Percentiles rank a stretch among this genome's conserved stretches.
Evolutionary conservation across 1,140 invertebrate genomes (phyloP).

Genomic region (Meloidogyne hapla): DNA sequence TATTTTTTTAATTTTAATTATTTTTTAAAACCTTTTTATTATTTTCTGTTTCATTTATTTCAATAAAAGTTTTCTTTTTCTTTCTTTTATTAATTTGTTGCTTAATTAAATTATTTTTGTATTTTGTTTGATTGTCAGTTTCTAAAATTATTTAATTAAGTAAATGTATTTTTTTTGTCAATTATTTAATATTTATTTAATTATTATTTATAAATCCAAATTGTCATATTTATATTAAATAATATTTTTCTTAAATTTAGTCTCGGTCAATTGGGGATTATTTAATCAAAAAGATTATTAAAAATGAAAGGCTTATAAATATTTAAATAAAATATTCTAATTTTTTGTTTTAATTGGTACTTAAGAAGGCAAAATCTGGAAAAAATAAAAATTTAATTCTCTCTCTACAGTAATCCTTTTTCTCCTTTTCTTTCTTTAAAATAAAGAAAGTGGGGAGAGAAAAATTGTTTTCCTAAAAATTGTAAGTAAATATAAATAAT

Average conservation of each 20-base stretch:
- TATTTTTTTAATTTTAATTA: background rate
- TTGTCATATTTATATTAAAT: background rate
- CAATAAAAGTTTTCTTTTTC: background rate
- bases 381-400: background rate
- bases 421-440: background rate
- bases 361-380: background rate
- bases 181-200: background rate
- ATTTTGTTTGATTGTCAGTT: background rate
- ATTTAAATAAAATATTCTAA: background rate
- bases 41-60: background rate
- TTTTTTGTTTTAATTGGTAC: background rate
- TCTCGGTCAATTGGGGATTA: conserved; percentile 2
- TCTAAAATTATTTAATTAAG: background rate
- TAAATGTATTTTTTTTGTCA: background rate
- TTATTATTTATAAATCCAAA: background rate
- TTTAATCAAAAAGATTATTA: background rate
- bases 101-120: background rate
- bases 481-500: too few relatives aligned
- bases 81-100: background rate
- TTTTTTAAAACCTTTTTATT: background rate
- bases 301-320: background rate
- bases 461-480: too few relatives aligned
- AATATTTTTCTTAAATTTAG: background rate
- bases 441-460: background rate
- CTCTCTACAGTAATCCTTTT: background rate